Conservation (phyloP, 1,140 invertebrate species). For the Drosophila suzukii region DNA sequence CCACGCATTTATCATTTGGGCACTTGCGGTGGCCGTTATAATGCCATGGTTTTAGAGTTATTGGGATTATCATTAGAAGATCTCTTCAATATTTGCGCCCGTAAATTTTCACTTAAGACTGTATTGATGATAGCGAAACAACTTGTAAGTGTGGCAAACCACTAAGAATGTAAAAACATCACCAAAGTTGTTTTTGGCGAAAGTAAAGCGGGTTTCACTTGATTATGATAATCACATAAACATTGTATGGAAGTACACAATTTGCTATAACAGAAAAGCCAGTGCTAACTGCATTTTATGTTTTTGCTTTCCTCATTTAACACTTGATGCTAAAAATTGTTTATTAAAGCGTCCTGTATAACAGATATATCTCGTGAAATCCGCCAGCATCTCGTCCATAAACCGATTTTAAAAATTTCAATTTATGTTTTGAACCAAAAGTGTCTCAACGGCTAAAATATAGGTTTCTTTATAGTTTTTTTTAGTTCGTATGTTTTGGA, state of each 20-base stretch:
- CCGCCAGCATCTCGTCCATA: constrained; percentile 9
- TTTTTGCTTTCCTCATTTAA: neutral
- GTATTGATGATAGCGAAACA: constrained; percentile 92
- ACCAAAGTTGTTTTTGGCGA: constrained; percentile 30
- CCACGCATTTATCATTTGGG: constrained; percentile 95
- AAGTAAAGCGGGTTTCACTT: constrained; percentile 38
- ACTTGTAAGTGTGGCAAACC: constrained; percentile 83
- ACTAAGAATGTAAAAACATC: constrained; percentile 15
- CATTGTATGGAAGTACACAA: neutral
- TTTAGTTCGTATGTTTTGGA: constrained; percentile 28
- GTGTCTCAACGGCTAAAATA: constrained; percentile 77
- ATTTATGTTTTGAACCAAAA: constrained; percentile 59
- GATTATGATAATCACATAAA: neutral
- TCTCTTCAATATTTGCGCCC: constrained; percentile 91
- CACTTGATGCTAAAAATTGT: neutral
- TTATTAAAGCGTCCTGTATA: neutral
- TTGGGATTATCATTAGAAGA: constrained; percentile 92
- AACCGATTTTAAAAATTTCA: constrained; percentile 31
- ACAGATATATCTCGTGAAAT: constrained; percentile 13
- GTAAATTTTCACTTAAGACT: constrained; percentile 92
- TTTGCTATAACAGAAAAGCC: neutral
- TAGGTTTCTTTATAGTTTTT: constrained; percentile 48
- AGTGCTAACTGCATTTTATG: neutral
- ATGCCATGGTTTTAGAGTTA: constrained; percentile 91
- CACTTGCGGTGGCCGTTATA: constrained; percentile 92